Evolutionary conservation across 64 coral and sea anemone species (phyloP).

Genomic region (Pachyseris speciosa): DNA sequence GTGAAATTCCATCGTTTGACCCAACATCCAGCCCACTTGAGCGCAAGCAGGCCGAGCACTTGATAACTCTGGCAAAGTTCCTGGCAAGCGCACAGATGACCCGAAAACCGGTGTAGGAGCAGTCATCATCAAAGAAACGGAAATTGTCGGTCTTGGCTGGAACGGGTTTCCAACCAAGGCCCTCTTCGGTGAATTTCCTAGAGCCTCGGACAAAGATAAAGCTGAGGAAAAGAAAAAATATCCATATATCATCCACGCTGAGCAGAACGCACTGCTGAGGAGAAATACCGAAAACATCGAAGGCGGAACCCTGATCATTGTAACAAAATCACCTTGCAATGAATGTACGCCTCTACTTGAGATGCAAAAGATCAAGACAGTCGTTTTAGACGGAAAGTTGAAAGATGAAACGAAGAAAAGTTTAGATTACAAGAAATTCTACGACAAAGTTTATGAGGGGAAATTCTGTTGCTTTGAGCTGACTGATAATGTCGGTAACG

Average conservation of each 20-base stretch:
- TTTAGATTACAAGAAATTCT: background rate
- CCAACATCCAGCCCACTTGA: background rate
- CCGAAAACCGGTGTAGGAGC: constrained; percentile 41
- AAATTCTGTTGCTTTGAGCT: too few species aligned
- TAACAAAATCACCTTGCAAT: constrained; percentile 51
- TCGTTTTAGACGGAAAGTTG: constrained; percentile 5
- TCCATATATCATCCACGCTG: constrained; percentile 64
- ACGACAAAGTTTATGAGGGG: background rate
- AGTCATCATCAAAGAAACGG: constrained; percentile 4
- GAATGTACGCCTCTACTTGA: constrained; percentile 54
- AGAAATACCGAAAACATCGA: constrained; percentile 44
- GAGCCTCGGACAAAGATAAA: background rate
- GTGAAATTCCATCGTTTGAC: background rate
- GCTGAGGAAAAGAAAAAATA: constrained; percentile 29
- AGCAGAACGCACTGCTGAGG: constrained; percentile 70
- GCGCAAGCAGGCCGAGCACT: constrained; percentile 16
- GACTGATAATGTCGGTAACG: background rate
- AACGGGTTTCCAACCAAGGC: constrained; percentile 56
- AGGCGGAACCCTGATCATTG: too few species aligned
- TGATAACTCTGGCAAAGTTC: constrained; percentile 34
- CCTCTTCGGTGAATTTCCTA: constrained; percentile 48
- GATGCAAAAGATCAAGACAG: constrained; percentile 26
- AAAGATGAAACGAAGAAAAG: background rate
- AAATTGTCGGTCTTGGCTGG: constrained; percentile 37
- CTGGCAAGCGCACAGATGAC: constrained; percentile 58